Conservation (phyloP, 2,888 invertebrate genomes). For the Lapara coniferarum region DNA sequence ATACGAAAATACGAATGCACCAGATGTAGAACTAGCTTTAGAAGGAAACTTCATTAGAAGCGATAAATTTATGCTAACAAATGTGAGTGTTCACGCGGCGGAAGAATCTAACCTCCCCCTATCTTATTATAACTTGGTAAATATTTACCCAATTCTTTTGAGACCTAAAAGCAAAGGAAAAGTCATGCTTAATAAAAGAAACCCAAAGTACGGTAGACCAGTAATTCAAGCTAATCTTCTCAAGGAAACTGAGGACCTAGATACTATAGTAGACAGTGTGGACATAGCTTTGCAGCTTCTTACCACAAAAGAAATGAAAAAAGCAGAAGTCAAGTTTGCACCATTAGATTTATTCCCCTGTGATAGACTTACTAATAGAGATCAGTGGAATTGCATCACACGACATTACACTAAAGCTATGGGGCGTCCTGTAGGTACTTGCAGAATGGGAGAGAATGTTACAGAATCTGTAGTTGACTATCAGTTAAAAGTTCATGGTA, state of each 20-base stretch:
- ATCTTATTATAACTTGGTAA: constrained; percentile 74
- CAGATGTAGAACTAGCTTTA: constrained; percentile 71
- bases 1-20: constrained; percentile 72
- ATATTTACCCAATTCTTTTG: constrained; percentile 69
- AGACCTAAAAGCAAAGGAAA: constrained; percentile 76
- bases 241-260: constrained; percentile 74
- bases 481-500: constrained; percentile 69
- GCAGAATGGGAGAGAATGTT: constrained; percentile 73
- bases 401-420: constrained; percentile 78
- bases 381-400: constrained; percentile 79
- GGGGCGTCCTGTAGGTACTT: constrained; percentile 75
- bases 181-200: constrained; percentile 71
- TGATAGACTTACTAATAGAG: constrained; percentile 70
- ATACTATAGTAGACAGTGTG: constrained; percentile 73
- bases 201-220: constrained; percentile 77
- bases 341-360: constrained; percentile 76
- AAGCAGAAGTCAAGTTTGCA: constrained; percentile 72
- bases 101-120: constrained; percentile 74
- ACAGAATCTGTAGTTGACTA: constrained; percentile 73
- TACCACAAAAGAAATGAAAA: constrained; percentile 76
- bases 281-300: constrained; percentile 75
- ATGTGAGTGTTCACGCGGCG: constrained; percentile 67
- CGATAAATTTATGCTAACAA: constrained; percentile 77
- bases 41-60: constrained; percentile 77
- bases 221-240: constrained; percentile 75